These are phyloP conservation scores for Aramus guarauna DNA, from an alignment of 2,113 vertebrate species.

Conservation along the genomic window DNA sequence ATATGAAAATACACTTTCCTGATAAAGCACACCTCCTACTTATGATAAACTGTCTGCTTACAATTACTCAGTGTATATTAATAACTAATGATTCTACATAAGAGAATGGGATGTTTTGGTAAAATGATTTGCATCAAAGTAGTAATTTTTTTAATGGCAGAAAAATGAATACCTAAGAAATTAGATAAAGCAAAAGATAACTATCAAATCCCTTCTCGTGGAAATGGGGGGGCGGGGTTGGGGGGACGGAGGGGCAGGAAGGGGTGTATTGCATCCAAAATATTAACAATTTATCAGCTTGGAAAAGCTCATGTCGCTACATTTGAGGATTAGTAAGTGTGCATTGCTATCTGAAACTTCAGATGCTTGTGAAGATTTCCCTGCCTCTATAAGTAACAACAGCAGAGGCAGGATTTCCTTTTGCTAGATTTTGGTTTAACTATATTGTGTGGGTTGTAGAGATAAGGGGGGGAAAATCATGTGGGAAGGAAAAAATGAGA, in stretches of 20 bases:
- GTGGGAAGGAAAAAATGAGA: not conserved
- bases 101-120: not conserved
- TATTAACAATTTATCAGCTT: not conserved
- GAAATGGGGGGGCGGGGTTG: not conserved
- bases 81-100: not conserved
- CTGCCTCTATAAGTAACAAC: not conserved
- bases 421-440: not conserved
- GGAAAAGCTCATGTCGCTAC: not conserved
- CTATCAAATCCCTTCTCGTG: not conserved
- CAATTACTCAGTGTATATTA: not conserved
- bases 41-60: slow-evolving; percentile 8
- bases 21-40: slow-evolving; percentile 58
- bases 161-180: not conserved
- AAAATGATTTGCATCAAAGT: not conserved
- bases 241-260: not conserved
- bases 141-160: not conserved
- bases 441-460: not conserved
- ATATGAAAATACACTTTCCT: not conserved
- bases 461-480: fast-evolving
- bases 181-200: not conserved
- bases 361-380: not conserved
- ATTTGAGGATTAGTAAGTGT: not conserved
- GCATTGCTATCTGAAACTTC: not conserved
- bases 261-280: not conserved
- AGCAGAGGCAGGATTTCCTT: not conserved